Percentiles rank a stretch among this genome's conserved stretches.
Evolutionary conservation across 1,140 invertebrate species (phyloP).

Genomic region (Drosophila chauvacae): DNA sequence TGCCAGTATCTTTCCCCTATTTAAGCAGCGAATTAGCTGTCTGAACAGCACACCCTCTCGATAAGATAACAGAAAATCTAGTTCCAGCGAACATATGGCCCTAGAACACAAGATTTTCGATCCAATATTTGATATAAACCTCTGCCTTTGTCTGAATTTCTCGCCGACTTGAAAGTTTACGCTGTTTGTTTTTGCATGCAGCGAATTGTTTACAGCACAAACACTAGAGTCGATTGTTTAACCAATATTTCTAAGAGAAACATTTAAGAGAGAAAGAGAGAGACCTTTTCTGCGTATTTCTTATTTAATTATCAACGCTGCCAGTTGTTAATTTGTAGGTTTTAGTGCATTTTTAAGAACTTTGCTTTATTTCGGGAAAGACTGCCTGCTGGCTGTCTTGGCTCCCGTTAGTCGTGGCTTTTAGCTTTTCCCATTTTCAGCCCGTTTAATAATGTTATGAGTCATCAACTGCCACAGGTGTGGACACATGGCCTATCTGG

Average conservation of each 20-base stretch:
- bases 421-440: not conserved
- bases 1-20: constrained; percentile 26
- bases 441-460: constrained; percentile 1
- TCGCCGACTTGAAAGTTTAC: constrained; percentile 22
- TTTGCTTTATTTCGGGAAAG: not conserved
- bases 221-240: constrained; percentile 28
- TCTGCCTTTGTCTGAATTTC: not conserved
- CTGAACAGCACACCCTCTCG: not conserved
- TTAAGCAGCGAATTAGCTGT: constrained; percentile 42
- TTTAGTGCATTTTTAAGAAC: not conserved
- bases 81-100: constrained; percentile 7
- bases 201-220: constrained; percentile 13
- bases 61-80: constrained; percentile 37
- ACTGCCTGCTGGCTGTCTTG: not conserved
- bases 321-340: not conserved
- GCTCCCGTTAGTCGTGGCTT: no score
- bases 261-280: not conserved
- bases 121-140: constrained; percentile 3
- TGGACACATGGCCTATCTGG: constrained; percentile 25
- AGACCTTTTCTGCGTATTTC: not conserved
- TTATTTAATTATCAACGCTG: constrained; percentile 2
- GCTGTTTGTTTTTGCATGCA: constrained; percentile 9
- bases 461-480: constrained; percentile 38
- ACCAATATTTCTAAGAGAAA: constrained; percentile 4
- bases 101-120: constrained; percentile 5